phyloP scores from a whole-genome alignment of 2,113 vertebrate genomes.

The Gyps fulvus region DNA sequence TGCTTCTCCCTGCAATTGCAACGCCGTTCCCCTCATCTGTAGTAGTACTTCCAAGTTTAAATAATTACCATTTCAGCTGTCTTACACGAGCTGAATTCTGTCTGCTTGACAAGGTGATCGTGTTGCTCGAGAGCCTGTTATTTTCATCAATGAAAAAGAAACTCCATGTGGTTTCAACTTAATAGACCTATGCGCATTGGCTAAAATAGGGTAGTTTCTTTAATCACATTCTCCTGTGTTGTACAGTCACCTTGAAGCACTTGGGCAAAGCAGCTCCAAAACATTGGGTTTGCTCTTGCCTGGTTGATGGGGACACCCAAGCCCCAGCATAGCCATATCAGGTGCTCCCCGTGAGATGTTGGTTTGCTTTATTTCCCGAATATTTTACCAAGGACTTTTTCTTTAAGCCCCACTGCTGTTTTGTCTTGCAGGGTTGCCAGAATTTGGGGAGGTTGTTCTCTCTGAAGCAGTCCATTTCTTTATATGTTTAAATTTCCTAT shows the following conservation, averaged over 20 bases:
- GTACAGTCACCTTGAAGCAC: neutral
- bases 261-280: neutral
- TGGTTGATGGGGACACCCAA: neutral
- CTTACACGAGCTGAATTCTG: neutral
- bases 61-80: neutral
- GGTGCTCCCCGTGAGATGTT: neutral
- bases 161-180: neutral
- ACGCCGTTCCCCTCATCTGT: accelerated
- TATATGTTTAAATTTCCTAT: neutral
- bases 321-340: neutral
- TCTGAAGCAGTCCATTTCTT: neutral
- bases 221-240: neutral
- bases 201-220: neutral
- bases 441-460: neutral
- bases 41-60: neutral
- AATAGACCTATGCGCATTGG: neutral
- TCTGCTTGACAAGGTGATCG: neutral
- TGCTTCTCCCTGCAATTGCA: neutral
- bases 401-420: neutral
- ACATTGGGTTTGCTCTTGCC: neutral
- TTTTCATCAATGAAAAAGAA: constrained; percentile 27
- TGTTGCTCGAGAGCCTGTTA: neutral
- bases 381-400: neutral
- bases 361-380: neutral
- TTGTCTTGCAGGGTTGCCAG: neutral